Conservation (phyloP, 1,140 invertebrate genomes). For the Branchinecta lindahli region DNA sequence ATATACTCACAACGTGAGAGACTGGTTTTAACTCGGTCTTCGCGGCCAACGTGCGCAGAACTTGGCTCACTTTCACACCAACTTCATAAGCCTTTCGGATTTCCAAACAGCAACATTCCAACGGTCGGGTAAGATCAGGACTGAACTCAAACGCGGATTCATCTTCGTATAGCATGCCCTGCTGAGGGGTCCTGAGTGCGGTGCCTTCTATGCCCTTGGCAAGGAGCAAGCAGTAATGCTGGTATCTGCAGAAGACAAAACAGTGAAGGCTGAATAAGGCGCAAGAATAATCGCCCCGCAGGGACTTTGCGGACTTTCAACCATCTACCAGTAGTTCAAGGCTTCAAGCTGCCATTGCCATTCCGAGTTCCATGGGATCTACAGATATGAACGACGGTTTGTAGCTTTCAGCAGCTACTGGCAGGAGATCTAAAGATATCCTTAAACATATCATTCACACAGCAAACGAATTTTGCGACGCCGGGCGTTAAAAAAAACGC, state of each 20-base stretch:
- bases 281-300: too few relatives aligned
- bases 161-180: slow-evolving; percentile 28
- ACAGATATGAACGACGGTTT: too few relatives aligned
- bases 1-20: slow-evolving; percentile 31
- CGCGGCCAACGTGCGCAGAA: slow-evolving; percentile 28
- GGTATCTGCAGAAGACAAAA: slow-evolving; percentile 37
- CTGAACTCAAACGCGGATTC: slow-evolving; percentile 35
- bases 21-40: slow-evolving; percentile 27
- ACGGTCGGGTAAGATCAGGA: slow-evolving; percentile 6
- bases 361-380: too few relatives aligned
- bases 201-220: slow-evolving; percentile 57
- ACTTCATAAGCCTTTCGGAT: slow-evolving; percentile 37
- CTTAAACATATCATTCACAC: too few relatives aligned
- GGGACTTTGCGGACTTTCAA: too few relatives aligned
- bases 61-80: slow-evolving; percentile 36
- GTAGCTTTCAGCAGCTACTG: too few relatives aligned
- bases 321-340: too few relatives aligned
- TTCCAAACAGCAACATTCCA: slow-evolving; percentile 33
- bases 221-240: slow-evolving; percentile 57
- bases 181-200: slow-evolving; percentile 33
- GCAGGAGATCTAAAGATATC: too few relatives aligned
- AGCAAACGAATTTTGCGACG: too few relatives aligned
- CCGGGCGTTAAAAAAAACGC: too few relatives aligned
- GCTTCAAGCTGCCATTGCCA: too few relatives aligned
- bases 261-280: not conserved